Percentiles rank a stretch among this genome's conserved stretches.
Evolutionary conservation across 2,888 invertebrate species (phyloP).

Genomic region (Phania funesta): DNA sequence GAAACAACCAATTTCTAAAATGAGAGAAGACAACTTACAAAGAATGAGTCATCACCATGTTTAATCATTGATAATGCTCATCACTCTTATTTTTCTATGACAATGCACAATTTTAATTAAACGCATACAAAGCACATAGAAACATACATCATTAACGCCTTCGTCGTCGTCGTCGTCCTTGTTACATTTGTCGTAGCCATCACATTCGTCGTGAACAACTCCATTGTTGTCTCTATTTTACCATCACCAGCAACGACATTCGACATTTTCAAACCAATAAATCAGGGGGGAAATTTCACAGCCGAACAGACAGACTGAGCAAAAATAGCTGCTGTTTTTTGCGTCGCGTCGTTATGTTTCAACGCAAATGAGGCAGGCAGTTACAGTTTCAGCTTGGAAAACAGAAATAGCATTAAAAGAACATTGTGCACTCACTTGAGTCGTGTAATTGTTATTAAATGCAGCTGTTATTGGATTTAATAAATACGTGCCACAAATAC

Average conservation of each 20-base stretch:
- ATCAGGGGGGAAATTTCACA: neutral
- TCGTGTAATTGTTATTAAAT: conserved; percentile 59
- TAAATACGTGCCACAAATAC: conserved; percentile 72
- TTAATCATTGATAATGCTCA: conserved; percentile 50
- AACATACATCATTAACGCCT: neutral
- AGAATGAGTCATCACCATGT: conserved; percentile 56
- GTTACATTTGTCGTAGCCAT: conserved; percentile 21
- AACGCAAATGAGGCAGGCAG: conserved; percentile 58
- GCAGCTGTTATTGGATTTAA: conserved; percentile 68
- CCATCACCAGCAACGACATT: conserved; percentile 27
- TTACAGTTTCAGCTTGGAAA: conserved; percentile 59
- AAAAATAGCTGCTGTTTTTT: conserved; percentile 1
- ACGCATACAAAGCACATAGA: conserved; percentile 42
- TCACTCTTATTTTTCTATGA: conserved; percentile 48
- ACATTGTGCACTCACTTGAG: conserved; percentile 45
- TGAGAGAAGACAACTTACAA: neutral
- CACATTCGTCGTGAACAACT: conserved; percentile 6
- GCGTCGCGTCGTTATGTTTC: conserved; percentile 38
- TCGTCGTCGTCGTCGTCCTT: conserved; percentile 18
- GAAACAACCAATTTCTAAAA: conserved; percentile 27
- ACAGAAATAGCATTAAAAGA: conserved; percentile 12
- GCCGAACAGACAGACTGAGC: no score
- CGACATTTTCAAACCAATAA: neutral
- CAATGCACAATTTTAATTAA: conserved; percentile 62
- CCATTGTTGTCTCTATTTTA: conserved; percentile 21